Evolutionary conservation across 2,797 vertebrate species (phyloP), one percentile per base, ranked within the genome.

Genomic region (Artibeus jamaicensis): DNA sequence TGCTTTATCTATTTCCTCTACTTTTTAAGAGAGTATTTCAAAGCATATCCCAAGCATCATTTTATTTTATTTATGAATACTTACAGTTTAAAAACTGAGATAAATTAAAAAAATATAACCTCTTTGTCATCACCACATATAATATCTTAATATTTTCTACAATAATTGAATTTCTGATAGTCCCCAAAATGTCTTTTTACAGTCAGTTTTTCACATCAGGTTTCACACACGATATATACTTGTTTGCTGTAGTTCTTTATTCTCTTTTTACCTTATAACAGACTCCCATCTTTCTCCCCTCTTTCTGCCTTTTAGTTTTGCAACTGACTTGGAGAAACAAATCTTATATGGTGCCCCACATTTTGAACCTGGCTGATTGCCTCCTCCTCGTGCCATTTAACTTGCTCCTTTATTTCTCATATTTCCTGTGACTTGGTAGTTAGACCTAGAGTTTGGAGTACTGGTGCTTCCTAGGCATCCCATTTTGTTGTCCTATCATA

Each of bases 21-120:
- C 18, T 53, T 89, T 73, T 87, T 87, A 6, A 73, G 34, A 42
- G 1, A 42, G 9, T 68, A 48, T 37, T 55, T 77, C 22, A 83
- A 94, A 88, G 29, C n/a, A 2, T 78, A 78, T 53, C 1, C n/a
- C 59, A 95, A 73, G 14, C 2, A 26, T 85, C 22, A 12, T 73
- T 77, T 94, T 34, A 57, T 50, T 86, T 94, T 85, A 77, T n/a
- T 48, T 59, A 8, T 53, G 71, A 65, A 42, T 73, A 42, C 4
- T 96, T 86, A 59, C 62, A 57, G 53, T 65, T 95, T 89, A 74
- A 93, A 78, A 88, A 48, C 3, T 48, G 53, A 93, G 16, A 29
- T 37, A n/a, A 32, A 3, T n/a, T 81, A 70, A 77, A 34, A 39
- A 83, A 73, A 84, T 1, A 24, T 68, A 87, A 44, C 39, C 3